A percentile compares a stretch with the other conserved stretches of the same genome.
Evolutionary conservation across 2,113 vertebrate genomes (phyloP).

Genomic region (Phasianus colchicus): DNA sequence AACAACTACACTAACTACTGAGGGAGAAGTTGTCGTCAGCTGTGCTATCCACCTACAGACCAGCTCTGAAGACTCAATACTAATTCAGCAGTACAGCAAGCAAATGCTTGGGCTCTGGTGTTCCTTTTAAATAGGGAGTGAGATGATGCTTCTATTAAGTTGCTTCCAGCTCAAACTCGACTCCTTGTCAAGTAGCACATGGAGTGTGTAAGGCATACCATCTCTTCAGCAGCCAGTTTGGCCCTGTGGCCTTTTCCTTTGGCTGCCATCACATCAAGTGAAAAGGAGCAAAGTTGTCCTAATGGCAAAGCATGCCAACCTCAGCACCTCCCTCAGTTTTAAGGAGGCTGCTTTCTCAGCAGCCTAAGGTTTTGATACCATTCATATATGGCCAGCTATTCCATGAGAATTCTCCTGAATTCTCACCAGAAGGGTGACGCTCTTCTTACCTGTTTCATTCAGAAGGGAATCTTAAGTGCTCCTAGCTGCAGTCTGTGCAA

Average conservation of each 20-base stretch:
- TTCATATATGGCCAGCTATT: neutral
- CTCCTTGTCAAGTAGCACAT: neutral
- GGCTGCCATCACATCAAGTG: neutral
- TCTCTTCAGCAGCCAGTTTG: neutral
- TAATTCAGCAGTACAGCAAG: conserved; percentile 37
- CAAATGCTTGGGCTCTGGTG: conserved; percentile 1
- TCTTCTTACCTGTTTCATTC: neutral
- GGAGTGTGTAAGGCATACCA: neutral
- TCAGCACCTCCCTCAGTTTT: neutral
- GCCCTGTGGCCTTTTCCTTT: neutral
- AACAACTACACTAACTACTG: conserved; percentile 11
- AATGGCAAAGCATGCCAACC: neutral
- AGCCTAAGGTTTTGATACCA: neutral
- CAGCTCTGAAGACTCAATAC: conserved; percentile 19
- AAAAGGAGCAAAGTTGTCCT: neutral
- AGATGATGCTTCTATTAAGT: conserved; percentile 14
- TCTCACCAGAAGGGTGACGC: neutral
- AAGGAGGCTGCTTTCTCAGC: neutral
- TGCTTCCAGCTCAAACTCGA: conserved; percentile 12
- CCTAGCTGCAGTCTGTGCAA: neutral
- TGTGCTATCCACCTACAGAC: neutral
- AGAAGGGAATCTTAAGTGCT: neutral
- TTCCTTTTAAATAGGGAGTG: neutral
- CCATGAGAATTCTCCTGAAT: neutral
- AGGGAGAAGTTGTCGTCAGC: neutral